A percentile compares a stretch with the other conserved stretches of the same genome.
Evolutionary conservation across 2,888 invertebrate species (phyloP).

Genomic region (Oscheius sp.): DNA sequence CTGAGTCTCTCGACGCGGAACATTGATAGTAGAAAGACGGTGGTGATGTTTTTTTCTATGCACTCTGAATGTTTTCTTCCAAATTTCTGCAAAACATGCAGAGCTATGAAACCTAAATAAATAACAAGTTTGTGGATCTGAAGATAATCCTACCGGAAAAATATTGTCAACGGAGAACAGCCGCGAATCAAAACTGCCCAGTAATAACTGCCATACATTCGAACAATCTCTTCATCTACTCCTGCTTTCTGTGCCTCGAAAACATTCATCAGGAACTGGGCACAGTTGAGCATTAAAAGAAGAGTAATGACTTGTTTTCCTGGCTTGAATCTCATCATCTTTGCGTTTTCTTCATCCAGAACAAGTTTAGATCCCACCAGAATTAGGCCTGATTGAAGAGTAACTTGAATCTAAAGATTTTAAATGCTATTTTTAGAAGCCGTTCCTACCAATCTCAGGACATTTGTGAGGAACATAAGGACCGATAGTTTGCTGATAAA

Average conservation of each 20-base stretch:
- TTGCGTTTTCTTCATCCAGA: slow-evolving; percentile 40
- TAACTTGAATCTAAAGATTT: slow-evolving; percentile 44
- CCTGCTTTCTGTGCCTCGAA: slow-evolving; percentile 76
- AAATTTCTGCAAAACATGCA: slow-evolving; percentile 75
- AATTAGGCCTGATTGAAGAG: slow-evolving; percentile 52
- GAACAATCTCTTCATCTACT: slow-evolving; percentile 55
- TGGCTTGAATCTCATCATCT: slow-evolving; percentile 55
- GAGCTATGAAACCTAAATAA: slow-evolving; percentile 74
- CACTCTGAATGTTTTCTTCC: slow-evolving; percentile 68
- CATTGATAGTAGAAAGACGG: no score
- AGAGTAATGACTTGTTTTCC: slow-evolving; percentile 59
- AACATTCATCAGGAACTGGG: slow-evolving; percentile 78
- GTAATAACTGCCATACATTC: slow-evolving; percentile 76
- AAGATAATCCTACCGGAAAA: slow-evolving; percentile 73
- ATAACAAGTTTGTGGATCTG: neutral
- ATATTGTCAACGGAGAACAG: slow-evolving; percentile 77
- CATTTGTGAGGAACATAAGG: slow-evolving; percentile 47
- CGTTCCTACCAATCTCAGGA: slow-evolving; percentile 40
- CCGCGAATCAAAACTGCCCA: slow-evolving; percentile 78
- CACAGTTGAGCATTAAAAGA: slow-evolving; percentile 74
- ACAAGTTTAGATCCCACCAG: slow-evolving; percentile 44
- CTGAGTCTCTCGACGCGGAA: slow-evolving; percentile 23
- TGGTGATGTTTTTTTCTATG: slow-evolving; percentile 18
- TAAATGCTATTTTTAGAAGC: neutral
- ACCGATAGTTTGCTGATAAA: slow-evolving; percentile 38